Conservation (phyloP, 2,888 invertebrate genomes). For the Hirtodrosophila duncani region DNA sequence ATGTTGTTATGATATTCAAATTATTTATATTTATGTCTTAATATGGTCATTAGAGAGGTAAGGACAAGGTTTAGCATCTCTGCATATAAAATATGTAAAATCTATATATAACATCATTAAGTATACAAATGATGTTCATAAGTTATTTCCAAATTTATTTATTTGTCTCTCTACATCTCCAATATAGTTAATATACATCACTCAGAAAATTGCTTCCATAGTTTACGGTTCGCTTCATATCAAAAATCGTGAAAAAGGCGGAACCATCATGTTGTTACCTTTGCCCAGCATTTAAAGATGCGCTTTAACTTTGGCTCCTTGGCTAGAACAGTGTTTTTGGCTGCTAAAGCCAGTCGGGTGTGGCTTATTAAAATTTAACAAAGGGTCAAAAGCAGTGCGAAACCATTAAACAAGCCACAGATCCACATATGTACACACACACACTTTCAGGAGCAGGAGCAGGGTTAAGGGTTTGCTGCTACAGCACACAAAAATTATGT, state of each 20-base stretch:
- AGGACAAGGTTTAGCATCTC: too few species aligned
- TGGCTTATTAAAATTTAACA: conserved; percentile 63
- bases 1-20: conserved; percentile 57
- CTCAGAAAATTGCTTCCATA: too few species aligned
- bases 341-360: conserved; percentile 27
- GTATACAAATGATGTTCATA: too few species aligned
- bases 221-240: too few species aligned
- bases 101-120: too few species aligned
- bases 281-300: conserved; percentile 11
- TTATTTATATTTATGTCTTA: conserved; percentile 4
- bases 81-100: too few species aligned
- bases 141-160: too few species aligned
- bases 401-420: conserved; percentile 72
- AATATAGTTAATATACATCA: too few species aligned
- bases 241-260: too few species aligned
- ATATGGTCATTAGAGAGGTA: too few species aligned
- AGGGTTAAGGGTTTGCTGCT: conserved; percentile 37
- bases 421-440: conserved; percentile 15
- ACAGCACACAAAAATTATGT: conserved; percentile 60
- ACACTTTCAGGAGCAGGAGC: conserved; percentile 8
- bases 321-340: conserved; percentile 8
- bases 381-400: conserved; percentile 68
- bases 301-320: conserved; percentile 10
- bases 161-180: too few species aligned
- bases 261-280: too few species aligned